phyloP scores from a whole-genome alignment of 2,113 vertebrate genomes.

The Nothobranchius kuhntae region DNA sequence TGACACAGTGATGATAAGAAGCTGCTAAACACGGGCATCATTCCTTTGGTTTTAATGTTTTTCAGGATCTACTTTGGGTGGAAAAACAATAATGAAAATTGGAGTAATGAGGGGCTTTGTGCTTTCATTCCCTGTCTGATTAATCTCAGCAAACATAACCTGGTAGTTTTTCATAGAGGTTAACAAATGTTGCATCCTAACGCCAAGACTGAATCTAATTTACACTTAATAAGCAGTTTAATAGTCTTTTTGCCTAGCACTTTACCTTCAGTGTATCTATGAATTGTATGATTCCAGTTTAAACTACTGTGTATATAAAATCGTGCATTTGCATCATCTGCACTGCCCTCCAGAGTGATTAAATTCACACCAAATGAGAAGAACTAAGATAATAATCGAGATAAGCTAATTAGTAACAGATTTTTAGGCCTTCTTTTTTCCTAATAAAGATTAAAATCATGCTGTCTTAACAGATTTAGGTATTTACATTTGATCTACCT shows the following conservation, averaged over 20 bases:
- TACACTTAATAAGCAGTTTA: constrained; percentile 50
- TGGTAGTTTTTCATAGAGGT: constrained; percentile 42
- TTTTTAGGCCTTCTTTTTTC: background rate
- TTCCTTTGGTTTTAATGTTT: background rate
- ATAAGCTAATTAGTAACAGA: constrained; percentile 1
- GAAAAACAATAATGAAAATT: constrained; percentile 20
- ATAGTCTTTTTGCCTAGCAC: constrained; percentile 64
- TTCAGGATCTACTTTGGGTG: background rate
- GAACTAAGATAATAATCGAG: constrained; percentile 37
- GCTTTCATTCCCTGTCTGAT: constrained; percentile 40
- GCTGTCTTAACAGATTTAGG: no score
- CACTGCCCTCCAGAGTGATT: constrained; percentile 60
- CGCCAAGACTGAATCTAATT: constrained; percentile 51
- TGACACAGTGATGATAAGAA: constrained; percentile 80
- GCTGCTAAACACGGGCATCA: constrained; percentile 18
- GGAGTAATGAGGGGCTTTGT: constrained; percentile 51
- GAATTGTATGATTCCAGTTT: constrained; percentile 51
- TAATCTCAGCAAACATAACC: constrained; percentile 47
- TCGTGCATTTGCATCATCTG: constrained; percentile 65
- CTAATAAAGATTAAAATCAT: constrained; percentile 3
- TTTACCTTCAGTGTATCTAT: constrained; percentile 71
- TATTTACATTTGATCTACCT: background rate
- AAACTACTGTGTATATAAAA: constrained; percentile 60
- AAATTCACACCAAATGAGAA: constrained; percentile 10
- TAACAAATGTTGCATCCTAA: constrained; percentile 44